Evolutionary conservation across 2,113 vertebrate species (phyloP), one percentile per base, ranked within the genome.

Genomic region (Oncorhynchus nerka): DNA sequence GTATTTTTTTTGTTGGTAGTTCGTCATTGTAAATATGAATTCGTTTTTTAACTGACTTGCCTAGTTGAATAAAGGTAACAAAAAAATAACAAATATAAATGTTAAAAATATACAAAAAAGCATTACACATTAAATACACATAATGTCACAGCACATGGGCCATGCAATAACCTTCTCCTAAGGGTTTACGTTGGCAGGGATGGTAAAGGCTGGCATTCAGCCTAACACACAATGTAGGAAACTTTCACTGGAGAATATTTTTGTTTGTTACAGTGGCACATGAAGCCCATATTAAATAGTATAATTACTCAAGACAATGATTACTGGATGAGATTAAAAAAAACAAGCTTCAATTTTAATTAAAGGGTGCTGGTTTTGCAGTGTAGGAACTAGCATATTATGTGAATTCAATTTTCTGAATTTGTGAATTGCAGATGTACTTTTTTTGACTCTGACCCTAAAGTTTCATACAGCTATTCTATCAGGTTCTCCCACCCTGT

Each of bases 401-500:
- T 15, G 80, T 79, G 78, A 80, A 84, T 88, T 86, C 64, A 87
- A 87, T 55, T 55, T 19, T 55, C 51, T 55, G 51, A 55, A 55
- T 55, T 55, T 55, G 51, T 55, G 51, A 55, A 55, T 55, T 55
- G 51, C 51, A 55, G 3, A 4, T 55, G 5, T 19, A 19, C 51
- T 55, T 19, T 55, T 55, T 55, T 19, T 55, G 16, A 55, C 16
- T 55, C 51, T 51, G 51, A 16, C 51, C 34, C 75, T 26, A 57
- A 32, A 19, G 39, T 67, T 45, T 39, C 26, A 65, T n/a, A 62
- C 62, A 16, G 77, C 81, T 83, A 81, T 88, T 89, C 83, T 86
- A 74, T 67, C 77, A 77, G 77, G 82, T 88, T 83, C 89, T 87
- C 83, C 79, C 51, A 84, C 79, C 82, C 89, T 86, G 88, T 92